Base-by-base conservation (phyloP, 1,140 invertebrate species). In the Laupala kohalensis region DNA sequence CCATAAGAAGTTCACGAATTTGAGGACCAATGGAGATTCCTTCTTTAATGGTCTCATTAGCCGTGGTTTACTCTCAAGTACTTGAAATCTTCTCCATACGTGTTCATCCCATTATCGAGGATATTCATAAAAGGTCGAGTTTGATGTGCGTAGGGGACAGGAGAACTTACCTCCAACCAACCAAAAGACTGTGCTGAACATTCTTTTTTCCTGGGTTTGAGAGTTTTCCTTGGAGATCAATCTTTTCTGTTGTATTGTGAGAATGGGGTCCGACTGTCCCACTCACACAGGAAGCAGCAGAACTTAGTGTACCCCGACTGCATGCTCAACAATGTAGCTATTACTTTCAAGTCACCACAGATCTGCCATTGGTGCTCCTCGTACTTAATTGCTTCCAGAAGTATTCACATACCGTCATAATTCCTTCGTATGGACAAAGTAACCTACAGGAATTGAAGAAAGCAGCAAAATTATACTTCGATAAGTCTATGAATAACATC, bases 221-320 rank as follows among this genome's bases (percentile, higher is more conserved):
- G 72, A 24, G 65, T 28, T 67, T 74, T 66, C 70, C 76, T 74
- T 24, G 65, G 6, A 67, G 72, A 74, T 71, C 76, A 77, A 13
- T 73, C 62, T 74, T 75, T 73, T 73, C 29, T 64, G 27, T 69
- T 23, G 67, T 72, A 77, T 67, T 79, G 76, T 62, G 29, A 26
- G 70, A 73, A 6, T 66, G 74, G 75, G 25, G 65, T 74, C 71
- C 77, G 70, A 70, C 75, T 76, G 69, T 78, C 77, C 75, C 78
- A 79, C 5, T 74, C 13, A 74, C 76, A 80, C 66, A 79, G 69
- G 69, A 78, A 80, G 70, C 76, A 80, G 27, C 74, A 75, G 74
- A 76, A 78, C 75, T 81, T 81, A 72, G 77, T 78, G 74, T 77
- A 78, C 69, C 77, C 76, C 75, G 74, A 72, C 77, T 80, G 76